Evolutionary conservation across 2,113 vertebrate species (phyloP).

Genomic region (Psilopogon haemacephalus): DNA sequence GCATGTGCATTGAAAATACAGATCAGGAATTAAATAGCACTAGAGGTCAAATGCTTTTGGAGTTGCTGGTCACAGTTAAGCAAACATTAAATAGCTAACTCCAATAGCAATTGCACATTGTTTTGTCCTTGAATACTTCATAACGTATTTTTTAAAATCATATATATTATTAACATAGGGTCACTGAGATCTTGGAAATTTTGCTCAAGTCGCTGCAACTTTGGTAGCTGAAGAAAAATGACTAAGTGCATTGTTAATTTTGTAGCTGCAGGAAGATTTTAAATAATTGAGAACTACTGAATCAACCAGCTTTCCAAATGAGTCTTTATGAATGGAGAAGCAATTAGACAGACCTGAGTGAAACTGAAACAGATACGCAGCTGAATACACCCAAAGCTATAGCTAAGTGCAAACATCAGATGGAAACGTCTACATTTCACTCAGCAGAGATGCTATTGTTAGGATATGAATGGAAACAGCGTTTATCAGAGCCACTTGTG

Average conservation of each 20-base stretch:
- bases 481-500: neutral
- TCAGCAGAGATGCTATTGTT: slow-evolving; percentile 31
- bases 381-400: slow-evolving; percentile 58
- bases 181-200: neutral
- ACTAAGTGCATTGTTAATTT: slow-evolving; percentile 63
- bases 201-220: neutral
- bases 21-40: neutral
- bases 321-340: slow-evolving; percentile 81
- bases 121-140: neutral
- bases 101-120: accelerated
- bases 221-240: neutral
- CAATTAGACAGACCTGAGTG: slow-evolving; percentile 77
- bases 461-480: slow-evolving; percentile 33
- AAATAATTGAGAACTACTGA: slow-evolving; percentile 83
- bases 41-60: neutral
- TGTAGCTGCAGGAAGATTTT: slow-evolving; percentile 62
- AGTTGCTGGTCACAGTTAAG: neutral
- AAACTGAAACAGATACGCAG: slow-evolving; percentile 79
- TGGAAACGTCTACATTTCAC: slow-evolving; percentile 58
- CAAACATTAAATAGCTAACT: neutral
- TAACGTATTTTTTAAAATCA: neutral
- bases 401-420: slow-evolving; percentile 71
- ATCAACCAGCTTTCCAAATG: slow-evolving; percentile 74
- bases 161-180: neutral
- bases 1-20: neutral